phyloP scores from a whole-genome alignment of 2,113 vertebrate species.

The Pyrgilauda ruficollis region DNA sequence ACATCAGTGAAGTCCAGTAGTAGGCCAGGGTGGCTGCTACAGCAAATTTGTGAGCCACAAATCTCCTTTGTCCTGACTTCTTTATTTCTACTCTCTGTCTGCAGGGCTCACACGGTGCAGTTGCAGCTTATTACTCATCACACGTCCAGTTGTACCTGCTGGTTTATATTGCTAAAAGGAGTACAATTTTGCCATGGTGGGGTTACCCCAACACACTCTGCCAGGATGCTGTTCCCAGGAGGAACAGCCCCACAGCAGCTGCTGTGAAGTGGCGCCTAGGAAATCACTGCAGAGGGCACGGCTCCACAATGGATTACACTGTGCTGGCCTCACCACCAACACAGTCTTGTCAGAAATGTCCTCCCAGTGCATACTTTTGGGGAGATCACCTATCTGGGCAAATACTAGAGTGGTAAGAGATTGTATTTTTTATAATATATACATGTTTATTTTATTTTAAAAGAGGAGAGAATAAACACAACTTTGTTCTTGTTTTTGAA shows the following conservation, averaged over 20 bases:
- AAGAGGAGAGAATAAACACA: background rate
- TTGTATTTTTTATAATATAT: too few species aligned
- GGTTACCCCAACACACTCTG: background rate
- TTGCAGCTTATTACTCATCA: background rate
- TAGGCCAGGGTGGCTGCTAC: background rate
- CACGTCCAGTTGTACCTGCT: background rate
- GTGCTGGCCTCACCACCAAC: background rate
- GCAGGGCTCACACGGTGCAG: background rate
- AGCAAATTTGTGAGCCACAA: background rate
- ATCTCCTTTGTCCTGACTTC: background rate
- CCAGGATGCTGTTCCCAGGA: background rate
- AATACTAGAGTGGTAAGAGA: background rate
- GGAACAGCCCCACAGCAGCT: background rate
- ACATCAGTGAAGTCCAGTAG: background rate
- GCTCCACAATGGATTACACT: background rate
- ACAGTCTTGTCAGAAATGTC: background rate
- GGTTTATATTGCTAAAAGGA: background rate
- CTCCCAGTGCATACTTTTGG: background rate
- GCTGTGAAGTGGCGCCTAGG: background rate
- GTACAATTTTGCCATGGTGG: background rate
- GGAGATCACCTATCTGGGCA: background rate
- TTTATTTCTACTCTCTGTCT: background rate
- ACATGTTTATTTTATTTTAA: background rate
- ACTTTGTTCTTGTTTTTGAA: background rate
- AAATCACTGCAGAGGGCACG: accelerated